Conservation (phyloP, 64 coral and sea anemone species). For the Hydrozoanthus tunicans region DNA sequence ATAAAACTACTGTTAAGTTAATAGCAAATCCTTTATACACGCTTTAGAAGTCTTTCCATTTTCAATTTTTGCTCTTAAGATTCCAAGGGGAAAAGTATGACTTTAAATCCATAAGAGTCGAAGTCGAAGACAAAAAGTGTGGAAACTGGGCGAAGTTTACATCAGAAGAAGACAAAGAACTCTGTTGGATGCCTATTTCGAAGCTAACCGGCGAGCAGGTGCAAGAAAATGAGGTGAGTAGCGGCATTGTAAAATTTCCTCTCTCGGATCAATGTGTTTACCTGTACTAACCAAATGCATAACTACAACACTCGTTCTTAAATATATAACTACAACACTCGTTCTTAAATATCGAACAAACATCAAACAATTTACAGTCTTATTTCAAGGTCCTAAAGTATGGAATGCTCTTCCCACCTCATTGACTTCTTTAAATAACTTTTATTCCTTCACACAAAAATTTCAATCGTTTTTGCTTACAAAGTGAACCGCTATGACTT, state of each 20-base stretch:
- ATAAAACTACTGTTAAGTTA: background rate
- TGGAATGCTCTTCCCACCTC: too few relatives aligned
- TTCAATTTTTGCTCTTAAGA: background rate
- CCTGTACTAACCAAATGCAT: background rate
- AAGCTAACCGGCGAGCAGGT: background rate
- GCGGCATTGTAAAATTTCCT: background rate
- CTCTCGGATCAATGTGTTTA: background rate
- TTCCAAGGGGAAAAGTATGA: background rate
- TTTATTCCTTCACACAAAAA: too few relatives aligned
- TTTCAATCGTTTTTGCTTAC: too few relatives aligned
- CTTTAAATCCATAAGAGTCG: background rate
- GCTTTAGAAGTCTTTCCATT: too few relatives aligned
- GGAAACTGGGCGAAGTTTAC: background rate
- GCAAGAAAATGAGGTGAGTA: background rate
- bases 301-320: too few relatives aligned
- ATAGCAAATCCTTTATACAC: background rate
- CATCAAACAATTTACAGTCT: too few relatives aligned
- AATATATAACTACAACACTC: too few relatives aligned
- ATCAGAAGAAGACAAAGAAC: background rate
- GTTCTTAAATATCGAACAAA: too few relatives aligned
- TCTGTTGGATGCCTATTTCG: conserved; percentile 22
- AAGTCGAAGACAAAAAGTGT: background rate
- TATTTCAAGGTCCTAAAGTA: too few relatives aligned
- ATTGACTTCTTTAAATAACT: too few relatives aligned
- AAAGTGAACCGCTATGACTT: too few relatives aligned